Conservation (phyloP, 1,140 invertebrate genomes). For the Tribolium madens region DNA sequence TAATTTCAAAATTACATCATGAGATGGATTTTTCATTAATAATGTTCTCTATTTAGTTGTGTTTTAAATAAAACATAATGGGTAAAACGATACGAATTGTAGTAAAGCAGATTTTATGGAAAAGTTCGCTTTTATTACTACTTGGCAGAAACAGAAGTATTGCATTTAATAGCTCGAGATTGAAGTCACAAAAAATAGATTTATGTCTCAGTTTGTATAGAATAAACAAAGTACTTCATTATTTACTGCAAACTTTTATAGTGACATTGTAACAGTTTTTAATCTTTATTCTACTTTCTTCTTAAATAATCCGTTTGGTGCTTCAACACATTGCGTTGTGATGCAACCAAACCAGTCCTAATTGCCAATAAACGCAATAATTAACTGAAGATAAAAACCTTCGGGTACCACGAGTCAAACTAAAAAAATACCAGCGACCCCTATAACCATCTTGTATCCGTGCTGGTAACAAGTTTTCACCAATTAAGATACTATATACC, state of each 20-base stretch:
- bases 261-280: not conserved
- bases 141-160: not conserved
- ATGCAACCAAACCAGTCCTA: conserved; percentile 31
- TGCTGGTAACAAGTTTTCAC: conserved; percentile 21
- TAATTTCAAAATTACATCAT: too few relatives aligned
- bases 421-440: not conserved
- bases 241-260: not conserved
- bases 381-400: not conserved
- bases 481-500: conserved; percentile 15
- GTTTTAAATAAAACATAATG: not conserved
- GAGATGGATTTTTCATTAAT: too few relatives aligned
- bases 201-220: not conserved
- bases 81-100: not conserved
- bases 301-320: not conserved
- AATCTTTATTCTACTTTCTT: not conserved
- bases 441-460: conserved; percentile 20
- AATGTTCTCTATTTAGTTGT: too few relatives aligned
- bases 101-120: not conserved
- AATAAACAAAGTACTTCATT: not conserved
- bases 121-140: not conserved
- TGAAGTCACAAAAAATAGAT: not conserved
- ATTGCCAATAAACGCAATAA: conserved; percentile 8
- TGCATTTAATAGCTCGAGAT: not conserved
- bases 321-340: not conserved
- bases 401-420: not conserved